Evolutionary conservation across 2,113 vertebrate genomes (phyloP), one percentile per base, ranked within the genome.

Genomic region (Polypterus bichir): DNA sequence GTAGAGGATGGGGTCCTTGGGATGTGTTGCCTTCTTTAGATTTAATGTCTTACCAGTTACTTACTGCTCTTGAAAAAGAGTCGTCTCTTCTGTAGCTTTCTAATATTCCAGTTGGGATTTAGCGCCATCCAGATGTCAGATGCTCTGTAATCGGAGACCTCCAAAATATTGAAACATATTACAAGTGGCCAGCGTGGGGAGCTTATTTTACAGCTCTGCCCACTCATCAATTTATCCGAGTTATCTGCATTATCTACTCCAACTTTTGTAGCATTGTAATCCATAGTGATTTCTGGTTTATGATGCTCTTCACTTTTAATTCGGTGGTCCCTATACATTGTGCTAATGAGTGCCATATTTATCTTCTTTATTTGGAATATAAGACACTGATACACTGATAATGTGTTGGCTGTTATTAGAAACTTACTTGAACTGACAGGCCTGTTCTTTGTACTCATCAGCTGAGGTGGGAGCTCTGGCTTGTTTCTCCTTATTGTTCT

Each of bases 201-300:
- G 65, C 61, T 66, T 61, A 48, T n/a, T 64, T 57, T n/a, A 57
- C 62, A 67, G 65, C 59, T 70, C 60, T 59, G 66, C 44, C 64
- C 59, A 27, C 44, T 49, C 47, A 59, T 64, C 10, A 66, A n/a
- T 48, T 66, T 66, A 44, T 56, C 64, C 10, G 48, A 27, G 27
- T 61, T 62, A 46, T 66, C 64, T 46, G 27, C 27, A 27, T 27
- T 27, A 27, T 27, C 27, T 27, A 66, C 64, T 44, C 59, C 59
- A 44, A 59, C 64, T 51, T 27, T 66, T 48, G 60, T 62, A 10
- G 52, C 47, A 56, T 62, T 66, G 56, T 66, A 63, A 44, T 63
- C 47, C 60, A 47, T 44, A 9, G 62, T 47, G 46, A 63, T 27
- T 27, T 27, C 27, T 2, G 27, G 27, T 27, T 27, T 27, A 46